Base-by-base conservation (phyloP, 1,140 invertebrate genomes). In the Bombus pascuorum region DNA sequence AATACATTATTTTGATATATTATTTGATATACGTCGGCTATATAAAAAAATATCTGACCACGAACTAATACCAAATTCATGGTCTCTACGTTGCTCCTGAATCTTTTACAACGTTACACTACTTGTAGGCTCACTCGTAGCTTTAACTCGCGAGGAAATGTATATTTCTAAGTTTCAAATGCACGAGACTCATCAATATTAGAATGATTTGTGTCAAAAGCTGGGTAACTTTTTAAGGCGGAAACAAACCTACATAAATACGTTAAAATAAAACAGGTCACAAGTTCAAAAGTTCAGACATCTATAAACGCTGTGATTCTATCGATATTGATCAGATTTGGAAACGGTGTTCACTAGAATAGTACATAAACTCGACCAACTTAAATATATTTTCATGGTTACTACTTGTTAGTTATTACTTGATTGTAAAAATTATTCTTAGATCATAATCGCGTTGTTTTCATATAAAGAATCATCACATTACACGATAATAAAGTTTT, bases 251-350 rank as follows among this genome's bases (percentile, higher is more conserved):
- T 18, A 39, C 44, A 34, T n/a, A 28, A 28, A 25, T 62, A 34
- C 25, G 25, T 39, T 22, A 39, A 80, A 85, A 75, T 25, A 25
- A 18, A 71, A 87, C 77, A 65, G 87, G 92, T 92, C 92, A 91
- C 83, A 92, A 91, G 92, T 91, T 92, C 92, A 92, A 91, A 88
- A 92, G 92, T 91, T 92, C 91, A 92, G n/a, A 71, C 70, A 65
- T 83, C 81, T 82, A 80, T 85, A 89, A 71, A 73, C 22, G 37
- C 28, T 25, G 37, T 22, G 28, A 34, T 73, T 57, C 37, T 59
- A 39, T 73, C 39, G 44, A 77, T 86, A 86, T 81, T 81, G 65
- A 25, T 68, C 78, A 62, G 53, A 71, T 42, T 86, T 39, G 18
- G 73, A 81, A 81, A 70, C 81, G 57, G 28, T 42, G 8, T 73